These are phyloP conservation scores for Lycopodina hypogea DNA, from an alignment of 37 sponge, comb jelly and placozoan species.

Conservation along the genomic window DNA sequence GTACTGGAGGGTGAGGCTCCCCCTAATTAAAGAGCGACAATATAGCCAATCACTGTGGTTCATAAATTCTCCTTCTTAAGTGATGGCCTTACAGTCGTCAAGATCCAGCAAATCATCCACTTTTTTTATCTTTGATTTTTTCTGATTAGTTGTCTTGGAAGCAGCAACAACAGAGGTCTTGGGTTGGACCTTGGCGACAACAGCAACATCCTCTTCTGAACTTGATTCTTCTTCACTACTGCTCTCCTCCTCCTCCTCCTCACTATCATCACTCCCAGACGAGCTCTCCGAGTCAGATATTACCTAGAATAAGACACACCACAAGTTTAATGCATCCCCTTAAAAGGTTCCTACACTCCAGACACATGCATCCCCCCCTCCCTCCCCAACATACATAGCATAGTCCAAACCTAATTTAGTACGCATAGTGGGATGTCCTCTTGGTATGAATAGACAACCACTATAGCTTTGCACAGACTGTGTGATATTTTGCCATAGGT, in stretches of 20 bases:
- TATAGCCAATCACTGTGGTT: neutral
- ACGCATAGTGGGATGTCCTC: too few relatives aligned
- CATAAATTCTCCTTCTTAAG: neutral
- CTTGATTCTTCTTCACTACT: slow-evolving; percentile 36
- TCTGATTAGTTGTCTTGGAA: slow-evolving; percentile 4
- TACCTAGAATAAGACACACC: too few relatives aligned
- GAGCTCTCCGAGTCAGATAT: slow-evolving; percentile 6
- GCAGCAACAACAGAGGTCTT: neutral
- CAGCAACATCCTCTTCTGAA: slow-evolving; percentile 43
- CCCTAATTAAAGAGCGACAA: neutral
- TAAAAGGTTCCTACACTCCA: too few relatives aligned
- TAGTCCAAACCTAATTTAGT: too few relatives aligned
- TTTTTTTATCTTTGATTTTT: neutral
- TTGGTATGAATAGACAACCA: too few relatives aligned
- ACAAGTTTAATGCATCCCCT: too few relatives aligned
- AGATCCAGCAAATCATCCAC: slow-evolving; percentile 26
- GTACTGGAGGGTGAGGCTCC: slow-evolving; percentile 10
- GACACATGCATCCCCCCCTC: too few relatives aligned
- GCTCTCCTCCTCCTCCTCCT: neutral
- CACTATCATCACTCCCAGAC: slow-evolving; percentile 1
- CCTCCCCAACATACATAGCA: too few relatives aligned
- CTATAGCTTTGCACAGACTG: too few relatives aligned
- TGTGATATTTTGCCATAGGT: too few relatives aligned
- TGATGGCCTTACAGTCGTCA: slow-evolving; percentile 45
- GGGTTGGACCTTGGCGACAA: slow-evolving; percentile 15